These are phyloP conservation scores for Sphecodes monilicornis DNA, from an alignment of 2,888 invertebrate species.

Conservation along the genomic window DNA sequence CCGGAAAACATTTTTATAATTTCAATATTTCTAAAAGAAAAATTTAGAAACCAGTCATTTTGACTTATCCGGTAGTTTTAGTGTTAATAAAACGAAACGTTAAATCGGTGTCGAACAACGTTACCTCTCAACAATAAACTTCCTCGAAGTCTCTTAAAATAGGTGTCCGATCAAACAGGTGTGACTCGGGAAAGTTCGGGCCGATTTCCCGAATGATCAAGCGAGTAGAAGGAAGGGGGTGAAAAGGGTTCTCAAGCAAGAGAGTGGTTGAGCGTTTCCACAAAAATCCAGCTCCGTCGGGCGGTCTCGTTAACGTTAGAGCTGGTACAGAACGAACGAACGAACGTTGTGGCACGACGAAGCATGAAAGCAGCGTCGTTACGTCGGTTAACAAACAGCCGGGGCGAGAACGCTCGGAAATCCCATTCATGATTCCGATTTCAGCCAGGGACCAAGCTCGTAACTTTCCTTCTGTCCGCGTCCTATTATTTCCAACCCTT, in stretches of 20 bases:
- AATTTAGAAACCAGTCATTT: no score
- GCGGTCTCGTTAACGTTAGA: background rate
- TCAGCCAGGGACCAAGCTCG: slow-evolving; percentile 22
- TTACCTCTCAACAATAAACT: no score
- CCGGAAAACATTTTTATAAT: no score
- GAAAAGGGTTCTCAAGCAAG: background rate
- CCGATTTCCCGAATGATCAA: background rate
- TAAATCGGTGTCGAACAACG: no score
- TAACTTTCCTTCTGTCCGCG: slow-evolving; percentile 13
- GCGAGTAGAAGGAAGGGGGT: background rate
- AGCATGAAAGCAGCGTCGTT: slow-evolving; percentile 3
- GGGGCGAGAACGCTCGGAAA: slow-evolving; percentile 18
- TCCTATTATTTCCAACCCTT: slow-evolving; percentile 17
- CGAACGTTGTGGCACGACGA: slow-evolving; percentile 2
- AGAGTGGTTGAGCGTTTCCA: background rate
- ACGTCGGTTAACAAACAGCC: slow-evolving; percentile 5
- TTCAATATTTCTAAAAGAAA: no score
- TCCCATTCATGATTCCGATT: slow-evolving; percentile 47
- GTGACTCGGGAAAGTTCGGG: background rate
- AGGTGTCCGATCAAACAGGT: background rate
- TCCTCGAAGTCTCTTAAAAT: no score
- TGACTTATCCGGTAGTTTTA: no score
- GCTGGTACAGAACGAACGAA: background rate
- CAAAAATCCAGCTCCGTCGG: background rate
- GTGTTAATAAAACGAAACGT: no score